Percentiles rank a stretch among this genome's conserved stretches.
These are phyloP conservation scores for Philonicus albiceps DNA, from an alignment of 2,888 invertebrate species.

Conservation along the genomic window DNA sequence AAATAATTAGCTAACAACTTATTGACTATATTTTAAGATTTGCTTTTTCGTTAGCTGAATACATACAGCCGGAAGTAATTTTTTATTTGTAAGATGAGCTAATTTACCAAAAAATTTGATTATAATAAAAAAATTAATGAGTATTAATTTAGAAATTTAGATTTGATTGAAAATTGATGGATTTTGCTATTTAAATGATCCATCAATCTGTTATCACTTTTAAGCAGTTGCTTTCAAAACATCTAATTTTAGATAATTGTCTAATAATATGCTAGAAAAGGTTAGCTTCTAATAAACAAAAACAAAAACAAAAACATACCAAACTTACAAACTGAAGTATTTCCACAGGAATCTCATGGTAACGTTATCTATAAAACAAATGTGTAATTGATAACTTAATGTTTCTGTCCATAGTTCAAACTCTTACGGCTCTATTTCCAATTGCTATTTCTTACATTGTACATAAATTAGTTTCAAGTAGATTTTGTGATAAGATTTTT, in stretches of 20 bases:
- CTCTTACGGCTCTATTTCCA: neutral
- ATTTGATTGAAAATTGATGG: neutral
- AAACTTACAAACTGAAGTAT: neutral
- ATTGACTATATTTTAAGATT: no score
- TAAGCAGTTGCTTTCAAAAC: neutral
- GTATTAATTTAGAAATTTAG: neutral
- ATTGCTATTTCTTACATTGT: neutral
- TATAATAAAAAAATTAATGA: neutral
- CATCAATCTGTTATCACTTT: neutral
- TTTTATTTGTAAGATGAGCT: neutral
- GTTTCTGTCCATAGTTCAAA: neutral
- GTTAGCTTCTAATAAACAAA: neutral
- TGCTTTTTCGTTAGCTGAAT: no score
- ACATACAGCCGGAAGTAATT: neutral
- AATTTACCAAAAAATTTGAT: neutral
- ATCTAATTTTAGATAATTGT: neutral
- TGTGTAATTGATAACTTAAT: neutral
- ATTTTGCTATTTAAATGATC: neutral
- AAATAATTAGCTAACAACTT: neutral
- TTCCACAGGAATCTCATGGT: neutral
- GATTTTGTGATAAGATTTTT: no score
- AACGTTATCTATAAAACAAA: neutral
- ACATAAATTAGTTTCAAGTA: neutral
- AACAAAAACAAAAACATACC: neutral
- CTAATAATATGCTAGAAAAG: neutral